Evolutionary conservation across 1,140 invertebrate genomes (phyloP).

Genomic region (Drosophila leontia): DNA sequence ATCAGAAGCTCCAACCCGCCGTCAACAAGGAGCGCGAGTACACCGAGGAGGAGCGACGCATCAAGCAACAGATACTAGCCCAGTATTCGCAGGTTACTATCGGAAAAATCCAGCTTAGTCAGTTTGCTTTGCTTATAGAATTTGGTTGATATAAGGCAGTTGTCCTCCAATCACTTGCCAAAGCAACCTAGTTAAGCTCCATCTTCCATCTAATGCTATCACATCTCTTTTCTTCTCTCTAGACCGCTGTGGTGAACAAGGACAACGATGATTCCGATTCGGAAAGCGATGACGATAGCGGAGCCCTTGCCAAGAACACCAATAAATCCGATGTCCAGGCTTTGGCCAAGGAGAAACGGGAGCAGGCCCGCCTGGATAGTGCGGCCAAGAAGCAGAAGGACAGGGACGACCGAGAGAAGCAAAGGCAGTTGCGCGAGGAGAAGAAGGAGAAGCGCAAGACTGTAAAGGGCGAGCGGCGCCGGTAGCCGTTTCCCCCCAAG

Average conservation of each 20-base stretch:
- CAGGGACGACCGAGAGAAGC: slow-evolving; percentile 93
- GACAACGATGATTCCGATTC: slow-evolving; percentile 80
- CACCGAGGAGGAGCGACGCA: slow-evolving; percentile 92
- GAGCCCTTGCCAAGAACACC: slow-evolving; percentile 88
- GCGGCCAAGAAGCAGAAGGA: slow-evolving; percentile 95
- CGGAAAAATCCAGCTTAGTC: background rate
- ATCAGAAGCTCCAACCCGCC: slow-evolving; percentile 88
- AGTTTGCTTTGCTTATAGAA: background rate
- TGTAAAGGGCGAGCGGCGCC: slow-evolving; percentile 92
- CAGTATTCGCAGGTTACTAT: slow-evolving; percentile 90
- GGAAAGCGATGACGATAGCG: slow-evolving; percentile 85
- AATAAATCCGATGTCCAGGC: slow-evolving; percentile 91
- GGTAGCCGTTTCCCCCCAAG: slow-evolving; percentile 87
- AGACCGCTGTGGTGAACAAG: slow-evolving; percentile 75
- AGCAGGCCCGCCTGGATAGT: slow-evolving; percentile 91
- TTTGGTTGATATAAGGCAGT: background rate
- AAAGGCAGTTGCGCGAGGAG: slow-evolving; percentile 93
- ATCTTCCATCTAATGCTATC: background rate
- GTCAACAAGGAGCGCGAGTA: slow-evolving; percentile 87
- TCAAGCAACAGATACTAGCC: slow-evolving; percentile 92
- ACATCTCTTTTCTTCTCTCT: background rate
- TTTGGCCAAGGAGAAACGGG: slow-evolving; percentile 91
- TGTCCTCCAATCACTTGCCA: background rate
- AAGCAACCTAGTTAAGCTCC: background rate
- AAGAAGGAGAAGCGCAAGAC: slow-evolving; percentile 95